These are phyloP conservation scores for Sycophila texana DNA, from an alignment of 2,888 invertebrate species.

Conservation along the genomic window DNA sequence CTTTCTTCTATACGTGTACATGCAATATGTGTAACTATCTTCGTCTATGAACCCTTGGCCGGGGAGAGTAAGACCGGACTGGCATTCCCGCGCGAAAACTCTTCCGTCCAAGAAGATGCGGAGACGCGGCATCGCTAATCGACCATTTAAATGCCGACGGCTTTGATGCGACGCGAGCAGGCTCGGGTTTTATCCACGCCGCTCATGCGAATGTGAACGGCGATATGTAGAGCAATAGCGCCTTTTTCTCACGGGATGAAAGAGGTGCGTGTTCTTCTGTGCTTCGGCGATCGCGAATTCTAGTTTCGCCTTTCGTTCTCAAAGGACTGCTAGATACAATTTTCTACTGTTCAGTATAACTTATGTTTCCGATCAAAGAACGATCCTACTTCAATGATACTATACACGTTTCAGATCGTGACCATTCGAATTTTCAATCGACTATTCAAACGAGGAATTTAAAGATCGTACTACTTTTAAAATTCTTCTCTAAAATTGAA, in stretches of 20 bases:
- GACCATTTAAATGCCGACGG: slow-evolving; percentile 44
- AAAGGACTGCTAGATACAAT: too few species aligned
- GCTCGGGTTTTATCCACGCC: background rate
- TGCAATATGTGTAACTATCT: background rate
- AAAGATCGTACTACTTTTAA: too few species aligned
- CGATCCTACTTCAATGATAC: too few species aligned
- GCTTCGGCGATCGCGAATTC: background rate
- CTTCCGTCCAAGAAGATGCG: slow-evolving; percentile 35
- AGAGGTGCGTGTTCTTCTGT: background rate
- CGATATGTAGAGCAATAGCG: slow-evolving; percentile 12
- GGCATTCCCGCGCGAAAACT: too few species aligned
- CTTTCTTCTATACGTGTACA: background rate
- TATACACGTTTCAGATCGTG: too few species aligned
- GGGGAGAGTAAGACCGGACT: too few species aligned
- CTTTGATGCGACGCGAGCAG: slow-evolving; percentile 29
- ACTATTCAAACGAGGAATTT: too few species aligned
- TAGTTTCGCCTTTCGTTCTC: too few species aligned
- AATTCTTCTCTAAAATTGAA: too few species aligned
- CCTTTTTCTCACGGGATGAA: slow-evolving; percentile 41
- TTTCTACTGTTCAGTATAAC: too few species aligned
- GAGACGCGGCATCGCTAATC: background rate
- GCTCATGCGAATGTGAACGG: background rate
- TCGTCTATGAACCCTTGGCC: slow-evolving; percentile 2
- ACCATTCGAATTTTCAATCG: too few species aligned
- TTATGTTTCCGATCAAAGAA: too few species aligned